Evolutionary conservation across 1,140 invertebrate species (phyloP), one percentile per base, ranked within the genome.

Genomic region (Drosophila pseudoobscura): DNA sequence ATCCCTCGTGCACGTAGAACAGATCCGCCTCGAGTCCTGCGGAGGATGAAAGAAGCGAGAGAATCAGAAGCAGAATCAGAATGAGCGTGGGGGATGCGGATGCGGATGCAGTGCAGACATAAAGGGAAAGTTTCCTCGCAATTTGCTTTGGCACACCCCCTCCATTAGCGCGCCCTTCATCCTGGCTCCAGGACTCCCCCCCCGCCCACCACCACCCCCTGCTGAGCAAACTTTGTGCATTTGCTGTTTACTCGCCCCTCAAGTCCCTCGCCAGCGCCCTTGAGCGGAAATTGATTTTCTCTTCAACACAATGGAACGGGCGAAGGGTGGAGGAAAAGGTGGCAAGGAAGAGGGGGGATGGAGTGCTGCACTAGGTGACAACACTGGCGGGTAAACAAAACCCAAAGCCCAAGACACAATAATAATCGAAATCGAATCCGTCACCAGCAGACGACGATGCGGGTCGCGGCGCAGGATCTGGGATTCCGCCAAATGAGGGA

Each of bases 1-100:
- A 95, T 44, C 97, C 97, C 80, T 97, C 96, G 60, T 96, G 92
- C 5, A 98, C 96, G 91, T 97, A 84, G 92, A 95, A 97, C 83
- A 98, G 92, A 91, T 98, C 96, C 2, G 95, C 95, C 60, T 96
- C 94, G 66, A 98, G 93, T 68, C 97, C 97, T 98, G 58, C 26
- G 24, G 59, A 66, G 26, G 9, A 56, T 7, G 9, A 2, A 57
- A 20, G 20, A 62, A 57, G 17, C 20, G 41, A 47, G 54, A 62
- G 59, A 43, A 51, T 20, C 24, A 26, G 24, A 26, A 26, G 20
- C 20, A 20, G 15, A 35, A 9, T 35, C 29, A 35, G 31, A 35
- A 9, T 8, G 8, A 15, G 22, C 5, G 35, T 24, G 39, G 35
- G 24, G 29, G 20, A 15, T 43, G 2, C 39, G 39, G 24, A 53